Evolutionary conservation across 64 coral and sea anemone genomes (phyloP).

Genomic region (Pachyseris speciosa): DNA sequence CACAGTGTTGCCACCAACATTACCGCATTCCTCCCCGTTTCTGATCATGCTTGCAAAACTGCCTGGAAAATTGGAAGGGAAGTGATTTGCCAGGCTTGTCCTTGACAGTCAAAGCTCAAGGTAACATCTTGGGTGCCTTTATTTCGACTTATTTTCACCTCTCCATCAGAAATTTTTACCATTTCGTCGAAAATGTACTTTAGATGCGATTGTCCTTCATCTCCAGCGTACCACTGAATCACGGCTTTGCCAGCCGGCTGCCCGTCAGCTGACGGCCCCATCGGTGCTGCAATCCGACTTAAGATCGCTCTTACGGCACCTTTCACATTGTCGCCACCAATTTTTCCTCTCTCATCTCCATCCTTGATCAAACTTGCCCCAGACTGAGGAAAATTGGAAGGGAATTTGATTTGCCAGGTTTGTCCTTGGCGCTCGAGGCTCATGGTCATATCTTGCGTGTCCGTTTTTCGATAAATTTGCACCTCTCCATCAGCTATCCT

Average conservation of each 20-base stretch:
- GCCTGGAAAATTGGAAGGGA: not conserved
- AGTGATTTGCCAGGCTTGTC: not conserved
- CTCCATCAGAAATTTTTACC: not conserved
- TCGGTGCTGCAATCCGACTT: not conserved
- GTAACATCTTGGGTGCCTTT: conserved; percentile 7
- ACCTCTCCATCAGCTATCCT: not conserved
- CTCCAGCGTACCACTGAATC: conserved; percentile 22
- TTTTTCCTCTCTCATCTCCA: not conserved
- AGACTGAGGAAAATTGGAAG: conserved; percentile 3
- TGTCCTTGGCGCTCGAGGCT: not conserved
- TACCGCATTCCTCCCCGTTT: not conserved
- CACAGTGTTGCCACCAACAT: not conserved
- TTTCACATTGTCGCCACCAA: not conserved
- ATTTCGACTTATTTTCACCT: not conserved
- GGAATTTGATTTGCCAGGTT: conserved; percentile 5
- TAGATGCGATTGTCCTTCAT: not conserved
- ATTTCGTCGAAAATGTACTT: not conserved
- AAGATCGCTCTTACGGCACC: not conserved
- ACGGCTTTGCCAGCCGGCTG: not conserved
- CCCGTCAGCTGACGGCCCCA: too few relatives aligned
- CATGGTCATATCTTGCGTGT: not conserved
- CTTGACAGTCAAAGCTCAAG: not conserved
- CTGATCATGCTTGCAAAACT: not conserved
- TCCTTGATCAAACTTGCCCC: not conserved
- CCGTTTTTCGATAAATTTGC: not conserved